Evolutionary conservation across 2,888 invertebrate species (phyloP).

Genomic region (Synergus japonicus): DNA sequence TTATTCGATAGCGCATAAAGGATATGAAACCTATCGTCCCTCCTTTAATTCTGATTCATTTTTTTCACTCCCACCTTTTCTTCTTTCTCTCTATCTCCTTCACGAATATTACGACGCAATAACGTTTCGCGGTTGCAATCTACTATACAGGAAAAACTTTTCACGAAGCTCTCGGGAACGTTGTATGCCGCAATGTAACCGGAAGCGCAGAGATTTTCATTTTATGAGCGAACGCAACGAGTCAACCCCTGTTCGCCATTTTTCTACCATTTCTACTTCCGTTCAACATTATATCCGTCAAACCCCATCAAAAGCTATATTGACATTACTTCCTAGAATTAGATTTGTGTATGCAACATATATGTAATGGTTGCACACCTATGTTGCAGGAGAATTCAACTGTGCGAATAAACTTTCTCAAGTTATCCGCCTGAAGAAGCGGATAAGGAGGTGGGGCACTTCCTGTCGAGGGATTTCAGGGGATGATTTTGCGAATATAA

Average conservation of each 20-base stretch:
- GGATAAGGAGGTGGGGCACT: background rate
- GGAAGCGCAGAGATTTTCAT: constrained; percentile 59
- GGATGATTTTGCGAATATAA: constrained; percentile 21
- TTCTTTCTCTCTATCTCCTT: background rate
- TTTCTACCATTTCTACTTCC: background rate
- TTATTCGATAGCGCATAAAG: background rate
- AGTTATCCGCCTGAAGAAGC: constrained; percentile 33
- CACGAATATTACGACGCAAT: constrained; percentile 44
- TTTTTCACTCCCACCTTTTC: background rate
- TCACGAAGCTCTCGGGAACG: constrained; percentile 49
- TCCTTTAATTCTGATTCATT: background rate
- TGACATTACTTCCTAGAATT: constrained; percentile 35
- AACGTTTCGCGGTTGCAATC: constrained; percentile 45
- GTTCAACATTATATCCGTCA: constrained; percentile 48
- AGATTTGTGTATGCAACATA: background rate
- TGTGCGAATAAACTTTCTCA: constrained; percentile 43
- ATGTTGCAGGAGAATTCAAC: constrained; percentile 13
- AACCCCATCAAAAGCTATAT: constrained; percentile 54
- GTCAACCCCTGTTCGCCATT: background rate
- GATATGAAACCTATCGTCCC: background rate
- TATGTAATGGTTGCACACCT: background rate
- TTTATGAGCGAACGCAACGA: constrained; percentile 52
- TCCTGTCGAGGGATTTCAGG: constrained; percentile 18
- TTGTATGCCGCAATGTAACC: constrained; percentile 51
- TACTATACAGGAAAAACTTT: constrained; percentile 51